Conservation (phyloP, 2,797 vertebrate species). For the Girardinus metallicus region DNA sequence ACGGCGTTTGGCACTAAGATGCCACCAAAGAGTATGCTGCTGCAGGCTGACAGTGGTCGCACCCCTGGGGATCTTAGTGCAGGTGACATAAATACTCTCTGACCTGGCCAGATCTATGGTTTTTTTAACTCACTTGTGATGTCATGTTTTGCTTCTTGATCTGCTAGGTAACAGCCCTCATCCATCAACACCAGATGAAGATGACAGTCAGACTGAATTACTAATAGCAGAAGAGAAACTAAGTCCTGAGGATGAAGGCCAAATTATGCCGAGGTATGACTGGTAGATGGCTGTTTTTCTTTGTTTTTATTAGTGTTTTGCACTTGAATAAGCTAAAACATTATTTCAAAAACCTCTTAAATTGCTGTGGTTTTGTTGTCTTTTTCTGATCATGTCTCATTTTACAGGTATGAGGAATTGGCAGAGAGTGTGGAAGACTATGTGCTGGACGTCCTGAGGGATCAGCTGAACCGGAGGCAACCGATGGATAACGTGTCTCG, state of each 20-base stretch:
- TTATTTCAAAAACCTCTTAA: not conserved
- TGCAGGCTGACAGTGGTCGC: conserved; percentile 89
- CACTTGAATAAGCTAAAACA: not conserved
- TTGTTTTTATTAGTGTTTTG: not conserved
- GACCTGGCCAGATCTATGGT: not conserved
- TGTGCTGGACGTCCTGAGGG: conserved; percentile 91
- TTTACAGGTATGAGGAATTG: conserved; percentile 91
- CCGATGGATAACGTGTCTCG: conserved; percentile 97
- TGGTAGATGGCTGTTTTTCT: not conserved
- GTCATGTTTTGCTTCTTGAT: not conserved
- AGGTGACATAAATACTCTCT: conserved; percentile 72
- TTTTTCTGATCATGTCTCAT: not conserved
- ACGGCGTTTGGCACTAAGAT: conserved; percentile 96
- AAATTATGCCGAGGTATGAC: conserved; percentile 93
- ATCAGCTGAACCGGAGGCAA: conserved; percentile 95
- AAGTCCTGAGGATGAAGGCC: conserved; percentile 95
- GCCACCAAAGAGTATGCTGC: conserved; percentile 94
- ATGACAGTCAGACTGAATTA: conserved; percentile 94
- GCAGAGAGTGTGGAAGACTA: conserved; percentile 97
- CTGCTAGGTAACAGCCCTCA: conserved; percentile 93
- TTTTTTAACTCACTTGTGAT: conserved; percentile 5
- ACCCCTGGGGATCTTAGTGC: conserved; percentile 93
- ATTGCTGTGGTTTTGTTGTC: not conserved
- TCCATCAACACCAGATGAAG: conserved; percentile 94
- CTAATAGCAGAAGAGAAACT: conserved; percentile 98